Evolutionary conservation across 2,113 vertebrate genomes (phyloP).

Genomic region (Notarius lentiginosus): DNA sequence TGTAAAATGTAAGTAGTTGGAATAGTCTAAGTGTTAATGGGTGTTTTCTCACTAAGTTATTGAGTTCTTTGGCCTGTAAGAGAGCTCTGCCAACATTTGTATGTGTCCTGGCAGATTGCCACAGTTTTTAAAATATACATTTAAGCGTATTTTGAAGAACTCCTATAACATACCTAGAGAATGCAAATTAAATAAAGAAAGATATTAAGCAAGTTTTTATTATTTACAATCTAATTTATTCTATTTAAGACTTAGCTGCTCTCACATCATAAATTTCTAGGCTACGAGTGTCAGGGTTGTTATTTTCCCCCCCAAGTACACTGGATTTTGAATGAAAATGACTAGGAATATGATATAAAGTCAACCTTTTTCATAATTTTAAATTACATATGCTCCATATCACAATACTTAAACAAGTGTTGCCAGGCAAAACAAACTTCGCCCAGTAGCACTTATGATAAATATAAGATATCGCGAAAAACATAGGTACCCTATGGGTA

Average conservation of each 20-base stretch:
- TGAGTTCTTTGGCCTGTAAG: neutral
- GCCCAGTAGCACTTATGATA: too few species aligned
- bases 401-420: neutral
- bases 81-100: neutral
- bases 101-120: neutral
- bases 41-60: neutral
- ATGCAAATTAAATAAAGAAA: neutral
- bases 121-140: neutral
- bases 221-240: neutral
- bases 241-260: neutral
- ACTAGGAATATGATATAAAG: neutral
- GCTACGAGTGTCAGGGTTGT: neutral
- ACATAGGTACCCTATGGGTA: too few species aligned
- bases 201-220: neutral
- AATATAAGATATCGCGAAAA: too few species aligned
- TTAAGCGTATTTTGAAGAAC: neutral
- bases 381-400: neutral
- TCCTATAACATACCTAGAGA: too few species aligned
- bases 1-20: constrained; percentile 62
- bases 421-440: too few species aligned
- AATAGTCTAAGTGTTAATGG: neutral
- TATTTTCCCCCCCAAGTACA: neutral
- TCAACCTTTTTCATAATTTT: neutral
- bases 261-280: neutral
- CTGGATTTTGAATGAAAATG: neutral